Conservation (phyloP, 2,888 invertebrate genomes). For the Ormyrus rosae region DNA sequence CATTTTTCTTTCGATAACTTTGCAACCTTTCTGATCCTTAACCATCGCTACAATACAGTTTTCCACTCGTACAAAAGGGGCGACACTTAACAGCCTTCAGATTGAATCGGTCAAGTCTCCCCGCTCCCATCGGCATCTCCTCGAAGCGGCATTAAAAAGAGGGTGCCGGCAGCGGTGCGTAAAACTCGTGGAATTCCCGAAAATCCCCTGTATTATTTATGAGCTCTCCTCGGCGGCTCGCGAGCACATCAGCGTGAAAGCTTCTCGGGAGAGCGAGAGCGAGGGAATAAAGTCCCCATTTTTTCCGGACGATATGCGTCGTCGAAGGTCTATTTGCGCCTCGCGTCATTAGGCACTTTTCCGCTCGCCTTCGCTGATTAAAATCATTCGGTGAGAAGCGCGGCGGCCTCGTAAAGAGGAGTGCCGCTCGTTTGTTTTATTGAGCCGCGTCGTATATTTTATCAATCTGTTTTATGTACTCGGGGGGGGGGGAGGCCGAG, state of each 20-base stretch:
- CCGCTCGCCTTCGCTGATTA: constrained; percentile 36
- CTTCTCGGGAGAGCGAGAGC: background rate
- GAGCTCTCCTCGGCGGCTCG: background rate
- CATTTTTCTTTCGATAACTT: too few relatives aligned
- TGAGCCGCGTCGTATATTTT: constrained; percentile 6
- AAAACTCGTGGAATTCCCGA: constrained; percentile 14
- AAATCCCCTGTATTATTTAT: constrained; percentile 42
- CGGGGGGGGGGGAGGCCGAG: background rate
- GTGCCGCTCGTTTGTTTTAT: constrained; percentile 15
- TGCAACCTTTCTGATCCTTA: too few relatives aligned
- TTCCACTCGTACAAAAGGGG: too few relatives aligned
- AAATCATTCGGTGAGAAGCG: constrained; percentile 20
- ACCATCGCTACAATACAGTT: too few relatives aligned
- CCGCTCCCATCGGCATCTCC: too few relatives aligned
- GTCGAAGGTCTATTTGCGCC: background rate
- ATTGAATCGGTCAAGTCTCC: too few relatives aligned
- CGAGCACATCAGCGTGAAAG: constrained; percentile 32
- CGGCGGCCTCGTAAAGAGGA: constrained; percentile 32
- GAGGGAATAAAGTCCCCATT: constrained; percentile 41
- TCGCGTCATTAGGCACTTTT: constrained; percentile 46
- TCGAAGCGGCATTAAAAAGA: too few relatives aligned
- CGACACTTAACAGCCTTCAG: too few relatives aligned
- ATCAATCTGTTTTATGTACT: constrained; percentile 14
- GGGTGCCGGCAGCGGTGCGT: too few relatives aligned
- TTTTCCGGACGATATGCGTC: constrained; percentile 40